These are phyloP conservation scores for Drosophila repleta DNA, from an alignment of 1,140 invertebrate species.

Conservation along the genomic window DNA sequence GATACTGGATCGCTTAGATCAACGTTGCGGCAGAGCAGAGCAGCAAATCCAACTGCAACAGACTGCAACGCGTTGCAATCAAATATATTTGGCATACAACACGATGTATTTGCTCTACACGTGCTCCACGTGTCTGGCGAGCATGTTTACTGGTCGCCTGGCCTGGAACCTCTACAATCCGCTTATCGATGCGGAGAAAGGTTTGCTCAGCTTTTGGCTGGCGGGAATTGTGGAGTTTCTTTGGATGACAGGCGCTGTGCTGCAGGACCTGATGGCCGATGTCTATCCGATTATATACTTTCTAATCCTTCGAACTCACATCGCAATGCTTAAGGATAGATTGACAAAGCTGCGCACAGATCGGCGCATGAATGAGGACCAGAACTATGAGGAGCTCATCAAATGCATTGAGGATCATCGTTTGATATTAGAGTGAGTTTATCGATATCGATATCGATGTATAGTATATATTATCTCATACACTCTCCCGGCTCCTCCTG, in stretches of 20 bases:
- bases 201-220: slow-evolving; percentile 13
- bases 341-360: slow-evolving; percentile 28
- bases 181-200: slow-evolving; percentile 22
- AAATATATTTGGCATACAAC: slow-evolving; percentile 29
- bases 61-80: slow-evolving; percentile 36
- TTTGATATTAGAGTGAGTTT: slow-evolving; percentile 52
- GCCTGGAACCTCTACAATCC: slow-evolving; percentile 62
- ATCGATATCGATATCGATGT: neutral
- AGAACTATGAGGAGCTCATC: slow-evolving; percentile 45
- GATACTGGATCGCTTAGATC: slow-evolving; percentile 50
- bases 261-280: slow-evolving; percentile 53
- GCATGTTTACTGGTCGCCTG: slow-evolving; percentile 10
- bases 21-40: slow-evolving; percentile 18
- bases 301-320: slow-evolving; percentile 40
- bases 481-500: too few species aligned
- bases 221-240: slow-evolving; percentile 19
- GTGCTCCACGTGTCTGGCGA: slow-evolving; percentile 23
- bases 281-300: slow-evolving; percentile 52
- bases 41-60: slow-evolving; percentile 25
- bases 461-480: too few species aligned
- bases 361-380: neutral
- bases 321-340: slow-evolving; percentile 38
- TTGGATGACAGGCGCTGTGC: slow-evolving; percentile 34
- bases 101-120: slow-evolving; percentile 24
- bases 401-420: slow-evolving; percentile 58